A percentile compares a stretch with the other conserved stretches of the same genome.
These are phyloP conservation scores for Paracyclopina nana DNA, from an alignment of 1,140 invertebrate species.

Conservation along the genomic window DNA sequence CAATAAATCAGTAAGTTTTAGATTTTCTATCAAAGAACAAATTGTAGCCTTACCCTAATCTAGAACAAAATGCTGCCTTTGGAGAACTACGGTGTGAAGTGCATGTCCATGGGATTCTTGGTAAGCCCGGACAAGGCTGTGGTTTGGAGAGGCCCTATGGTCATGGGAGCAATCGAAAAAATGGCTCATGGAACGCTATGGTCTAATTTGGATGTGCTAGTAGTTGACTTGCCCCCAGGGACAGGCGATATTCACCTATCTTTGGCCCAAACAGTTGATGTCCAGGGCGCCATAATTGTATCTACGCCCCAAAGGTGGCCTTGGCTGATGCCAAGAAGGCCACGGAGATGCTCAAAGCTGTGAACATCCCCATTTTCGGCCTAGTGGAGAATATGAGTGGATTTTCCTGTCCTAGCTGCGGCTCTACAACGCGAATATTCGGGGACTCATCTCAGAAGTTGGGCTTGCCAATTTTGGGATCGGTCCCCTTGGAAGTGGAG, in stretches of 20 bases:
- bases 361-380: background rate
- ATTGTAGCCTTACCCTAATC: slow-evolving; percentile 17
- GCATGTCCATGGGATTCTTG: slow-evolving; percentile 80
- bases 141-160: slow-evolving; percentile 76
- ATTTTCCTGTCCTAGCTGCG: background rate
- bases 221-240: slow-evolving; percentile 75
- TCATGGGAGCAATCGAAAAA: slow-evolving; percentile 76
- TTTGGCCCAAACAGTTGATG: slow-evolving; percentile 60
- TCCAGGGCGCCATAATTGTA: slow-evolving; percentile 55
- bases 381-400: slow-evolving; percentile 6
- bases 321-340: slow-evolving; percentile 56
- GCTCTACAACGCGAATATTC: background rate
- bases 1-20: slow-evolving; percentile 13
- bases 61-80: slow-evolving; percentile 62
- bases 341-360: slow-evolving; percentile 43
- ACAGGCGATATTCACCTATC: slow-evolving; percentile 77
- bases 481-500: background rate
- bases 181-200: slow-evolving; percentile 59
- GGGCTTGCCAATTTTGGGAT: background rate
- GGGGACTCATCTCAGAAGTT: background rate
- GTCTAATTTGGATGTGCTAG: slow-evolving; percentile 53
- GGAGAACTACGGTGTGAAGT: slow-evolving; percentile 74
- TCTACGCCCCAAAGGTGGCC: slow-evolving; percentile 66
- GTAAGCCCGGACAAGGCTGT: slow-evolving; percentile 53
- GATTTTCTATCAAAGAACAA: slow-evolving; percentile 16